Evolutionary conservation across 2,113 vertebrate genomes (phyloP).

Genomic region (Perccottus glenii): DNA sequence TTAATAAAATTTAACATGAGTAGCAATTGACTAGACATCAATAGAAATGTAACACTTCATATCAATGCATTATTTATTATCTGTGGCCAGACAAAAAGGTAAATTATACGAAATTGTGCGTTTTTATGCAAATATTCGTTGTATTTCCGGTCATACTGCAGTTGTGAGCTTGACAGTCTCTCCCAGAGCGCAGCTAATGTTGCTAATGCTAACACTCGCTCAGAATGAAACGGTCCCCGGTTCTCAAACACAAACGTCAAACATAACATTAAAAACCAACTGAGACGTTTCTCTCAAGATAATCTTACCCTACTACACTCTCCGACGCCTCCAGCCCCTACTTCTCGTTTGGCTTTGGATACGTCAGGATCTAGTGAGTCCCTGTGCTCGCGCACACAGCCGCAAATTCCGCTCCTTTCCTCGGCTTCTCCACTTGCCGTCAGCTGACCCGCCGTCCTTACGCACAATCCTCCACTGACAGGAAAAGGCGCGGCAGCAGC

Average conservation of each 20-base stretch:
- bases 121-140: neutral
- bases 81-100: neutral
- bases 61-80: neutral
- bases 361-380: constrained; percentile 28
- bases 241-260: neutral
- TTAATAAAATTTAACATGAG: neutral
- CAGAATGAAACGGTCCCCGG: constrained; percentile 3
- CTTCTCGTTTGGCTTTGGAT: constrained; percentile 19
- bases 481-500: constrained; percentile 72
- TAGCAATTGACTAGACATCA: neutral
- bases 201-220: constrained; percentile 57
- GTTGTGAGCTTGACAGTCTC: constrained; percentile 40
- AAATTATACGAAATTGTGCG: neutral
- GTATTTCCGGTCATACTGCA: constrained; percentile 11
- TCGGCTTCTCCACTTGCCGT: constrained; percentile 48
- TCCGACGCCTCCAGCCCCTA: constrained; percentile 39
- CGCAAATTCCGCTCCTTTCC: constrained; percentile 59
- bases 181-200: constrained; percentile 43
- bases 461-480: constrained; percentile 57
- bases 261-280: neutral
- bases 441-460: constrained; percentile 74
- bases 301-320: constrained; percentile 59
- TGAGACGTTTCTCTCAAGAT: neutral
- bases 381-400: constrained; percentile 42
- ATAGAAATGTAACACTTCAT: neutral